phyloP scores from a whole-genome alignment of 2,888 invertebrate species.

The Glyphotaelius pellucidus region DNA sequence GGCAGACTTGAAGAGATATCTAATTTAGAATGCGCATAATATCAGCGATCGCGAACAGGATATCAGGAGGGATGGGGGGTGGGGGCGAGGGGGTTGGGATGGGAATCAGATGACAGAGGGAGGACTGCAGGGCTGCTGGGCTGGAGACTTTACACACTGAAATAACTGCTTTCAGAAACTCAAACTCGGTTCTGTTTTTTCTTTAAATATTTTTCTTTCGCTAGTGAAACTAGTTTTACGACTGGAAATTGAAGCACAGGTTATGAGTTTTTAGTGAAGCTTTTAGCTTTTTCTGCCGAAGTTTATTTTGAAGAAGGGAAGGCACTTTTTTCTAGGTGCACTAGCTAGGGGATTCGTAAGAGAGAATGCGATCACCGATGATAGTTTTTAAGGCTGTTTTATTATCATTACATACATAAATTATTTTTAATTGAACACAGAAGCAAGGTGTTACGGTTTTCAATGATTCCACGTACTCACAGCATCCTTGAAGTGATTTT shows the following conservation, averaged over 20 bases:
- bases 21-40: conserved; percentile 66
- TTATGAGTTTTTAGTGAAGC: too few species aligned
- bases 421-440: too few species aligned
- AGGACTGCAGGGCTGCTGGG: conserved; percentile 29
- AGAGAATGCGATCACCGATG: background rate
- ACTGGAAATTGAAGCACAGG: background rate
- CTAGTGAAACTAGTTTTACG: background rate
- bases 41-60: conserved; percentile 64
- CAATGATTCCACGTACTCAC: too few species aligned
- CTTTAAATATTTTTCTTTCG: background rate
- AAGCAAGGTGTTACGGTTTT: too few species aligned
- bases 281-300: background rate
- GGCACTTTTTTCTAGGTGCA: background rate
- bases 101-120: conserved; percentile 42
- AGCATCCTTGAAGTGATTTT: too few species aligned
- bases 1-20: conserved; percentile 64
- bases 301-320: background rate
- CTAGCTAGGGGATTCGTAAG: too few species aligned
- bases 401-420: too few species aligned
- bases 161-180: background rate
- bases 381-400: too few species aligned
- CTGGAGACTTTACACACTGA: conserved; percentile 5
- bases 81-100: conserved; percentile 16
- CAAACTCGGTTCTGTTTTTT: background rate
- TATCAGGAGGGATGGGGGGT: conserved; percentile 50